Evolutionary conservation across 2,888 invertebrate genomes (phyloP).

Genomic region (Acrocyrtus sp.): DNA sequence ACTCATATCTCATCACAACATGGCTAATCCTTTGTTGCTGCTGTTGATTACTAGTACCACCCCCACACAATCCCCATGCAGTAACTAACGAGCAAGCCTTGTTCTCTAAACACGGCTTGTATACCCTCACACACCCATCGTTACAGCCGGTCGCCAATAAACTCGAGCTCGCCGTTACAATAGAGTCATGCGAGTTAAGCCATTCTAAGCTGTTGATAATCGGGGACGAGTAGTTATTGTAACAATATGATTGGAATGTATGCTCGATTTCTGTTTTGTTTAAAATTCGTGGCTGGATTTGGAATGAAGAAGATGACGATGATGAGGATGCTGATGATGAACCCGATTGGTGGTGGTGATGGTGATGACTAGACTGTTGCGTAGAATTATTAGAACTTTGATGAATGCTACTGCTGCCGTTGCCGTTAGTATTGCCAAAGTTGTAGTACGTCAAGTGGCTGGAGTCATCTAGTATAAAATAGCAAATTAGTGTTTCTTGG

Average conservation of each 20-base stretch:
- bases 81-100: constrained; percentile 71
- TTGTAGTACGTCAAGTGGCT: constrained; percentile 11
- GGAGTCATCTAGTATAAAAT: constrained; percentile 17
- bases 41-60: not conserved
- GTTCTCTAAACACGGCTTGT: constrained; percentile 13
- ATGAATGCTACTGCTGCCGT: too few species aligned
- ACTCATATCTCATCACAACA: constrained; percentile 18
- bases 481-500: not conserved
- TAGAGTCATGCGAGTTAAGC: constrained; percentile 25
- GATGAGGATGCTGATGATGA: constrained; percentile 47
- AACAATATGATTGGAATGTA: not conserved
- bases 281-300: constrained; percentile 10
- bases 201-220: constrained; percentile 10
- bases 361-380: constrained; percentile 55
- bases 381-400: too few species aligned
- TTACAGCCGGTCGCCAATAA: constrained; percentile 33
- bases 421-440: too few species aligned
- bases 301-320: constrained; percentile 52
- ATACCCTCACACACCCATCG: constrained; percentile 26
- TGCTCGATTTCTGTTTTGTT: constrained; percentile 35
- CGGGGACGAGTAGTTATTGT: not conserved
- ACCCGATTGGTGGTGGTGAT: constrained; percentile 48
- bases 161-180: constrained; percentile 13
- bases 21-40: not conserved
- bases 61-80: constrained; percentile 77